phyloP scores from a whole-genome alignment of 2,113 vertebrate species.

The Pteruthius melanotis region DNA sequence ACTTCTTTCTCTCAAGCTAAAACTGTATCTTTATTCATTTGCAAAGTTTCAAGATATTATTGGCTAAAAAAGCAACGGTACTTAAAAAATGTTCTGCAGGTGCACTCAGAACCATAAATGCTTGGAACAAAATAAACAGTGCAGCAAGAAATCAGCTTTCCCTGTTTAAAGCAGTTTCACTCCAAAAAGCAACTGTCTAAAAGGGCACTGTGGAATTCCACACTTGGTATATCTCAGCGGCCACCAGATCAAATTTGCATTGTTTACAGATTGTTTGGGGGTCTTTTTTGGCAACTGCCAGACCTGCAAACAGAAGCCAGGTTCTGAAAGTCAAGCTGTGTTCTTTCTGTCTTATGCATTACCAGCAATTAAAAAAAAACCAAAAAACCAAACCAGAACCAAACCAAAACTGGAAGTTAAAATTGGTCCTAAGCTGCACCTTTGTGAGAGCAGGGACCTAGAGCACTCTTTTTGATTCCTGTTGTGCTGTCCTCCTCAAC shows the following conservation, averaged over 20 bases:
- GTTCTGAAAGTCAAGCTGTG: slow-evolving; percentile 56
- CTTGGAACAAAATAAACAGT: slow-evolving; percentile 44
- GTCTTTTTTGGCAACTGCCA: slow-evolving; percentile 16
- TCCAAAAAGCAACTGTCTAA: slow-evolving; percentile 20
- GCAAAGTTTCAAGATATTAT: slow-evolving; percentile 13
- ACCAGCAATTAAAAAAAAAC: neutral
- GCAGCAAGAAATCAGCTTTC: slow-evolving; percentile 29
- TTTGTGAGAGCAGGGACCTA: neutral
- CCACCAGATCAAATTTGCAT: slow-evolving; percentile 29
- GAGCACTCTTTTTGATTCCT: neutral
- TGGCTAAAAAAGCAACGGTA: slow-evolving; percentile 6
- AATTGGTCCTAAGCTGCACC: slow-evolving; percentile 18
- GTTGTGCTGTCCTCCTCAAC: neutral
- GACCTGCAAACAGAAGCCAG: slow-evolving; percentile 44
- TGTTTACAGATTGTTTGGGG: slow-evolving; percentile 12
- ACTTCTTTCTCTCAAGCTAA: slow-evolving; percentile 34
- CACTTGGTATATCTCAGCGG: slow-evolving; percentile 11
- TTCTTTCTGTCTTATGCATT: slow-evolving; percentile 32
- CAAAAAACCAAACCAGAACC: neutral
- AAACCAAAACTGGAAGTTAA: neutral
- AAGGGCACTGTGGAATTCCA: slow-evolving; percentile 23
- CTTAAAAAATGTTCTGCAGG: slow-evolving; percentile 56
- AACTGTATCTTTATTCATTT: neutral
- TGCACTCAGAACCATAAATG: neutral
- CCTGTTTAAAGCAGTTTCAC: neutral